phyloP scores from a whole-genome alignment of 2,888 invertebrate genomes.

The Epinotia nisella region DNA sequence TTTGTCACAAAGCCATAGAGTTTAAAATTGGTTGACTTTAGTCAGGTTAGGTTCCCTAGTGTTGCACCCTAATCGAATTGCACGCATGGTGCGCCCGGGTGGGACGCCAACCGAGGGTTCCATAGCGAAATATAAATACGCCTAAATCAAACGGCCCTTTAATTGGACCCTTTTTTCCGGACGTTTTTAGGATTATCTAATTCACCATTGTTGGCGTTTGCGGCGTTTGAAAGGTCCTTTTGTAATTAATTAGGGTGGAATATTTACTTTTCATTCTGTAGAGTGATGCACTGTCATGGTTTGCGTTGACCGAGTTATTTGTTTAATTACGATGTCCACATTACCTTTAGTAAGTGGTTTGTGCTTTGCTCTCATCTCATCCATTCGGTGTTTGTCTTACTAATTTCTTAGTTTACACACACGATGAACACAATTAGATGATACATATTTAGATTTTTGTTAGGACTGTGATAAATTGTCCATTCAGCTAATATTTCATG shows the following conservation, averaged over 20 bases:
- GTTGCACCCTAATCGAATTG: slow-evolving; percentile 83
- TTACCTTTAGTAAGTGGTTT: neutral
- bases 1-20: neutral
- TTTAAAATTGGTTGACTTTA: neutral
- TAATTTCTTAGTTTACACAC: no score
- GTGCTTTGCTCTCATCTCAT: neutral
- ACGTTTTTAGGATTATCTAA: slow-evolving; percentile 75
- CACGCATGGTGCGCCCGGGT: slow-evolving; percentile 79
- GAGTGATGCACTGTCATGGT: slow-evolving; percentile 32
- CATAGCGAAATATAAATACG: slow-evolving; percentile 80
- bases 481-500: no score
- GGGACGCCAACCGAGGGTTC: slow-evolving; percentile 78
- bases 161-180: slow-evolving; percentile 76
- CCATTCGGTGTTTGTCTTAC: neutral
- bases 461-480: no score
- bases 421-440: no score
- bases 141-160: slow-evolving; percentile 77
- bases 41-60: slow-evolving; percentile 64
- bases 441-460: no score
- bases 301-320: slow-evolving; percentile 9
- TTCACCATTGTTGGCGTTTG: slow-evolving; percentile 67
- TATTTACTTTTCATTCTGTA: slow-evolving; percentile 28
- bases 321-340: neutral
- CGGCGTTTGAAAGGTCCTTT: slow-evolving; percentile 42
- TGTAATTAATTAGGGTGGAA: slow-evolving; percentile 39